Percentiles rank a stretch among this genome's conserved stretches.
These are phyloP conservation scores for Nothoprocta perdicaria DNA, from an alignment of 2,113 vertebrate species.

Conservation along the genomic window DNA sequence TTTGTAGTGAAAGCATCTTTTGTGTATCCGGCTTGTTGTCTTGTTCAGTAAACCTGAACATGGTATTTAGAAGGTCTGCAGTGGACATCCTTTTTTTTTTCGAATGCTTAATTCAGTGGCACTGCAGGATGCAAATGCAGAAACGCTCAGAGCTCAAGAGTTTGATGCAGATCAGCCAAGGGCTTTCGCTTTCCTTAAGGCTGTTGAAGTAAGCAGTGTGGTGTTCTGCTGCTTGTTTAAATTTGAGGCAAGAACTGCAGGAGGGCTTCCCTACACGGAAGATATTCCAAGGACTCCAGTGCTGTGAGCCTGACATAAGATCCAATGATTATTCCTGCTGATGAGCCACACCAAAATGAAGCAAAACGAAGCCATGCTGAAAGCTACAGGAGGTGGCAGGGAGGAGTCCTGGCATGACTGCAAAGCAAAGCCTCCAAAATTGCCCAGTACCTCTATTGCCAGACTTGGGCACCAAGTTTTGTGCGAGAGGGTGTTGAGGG, in stretches of 20 bases:
- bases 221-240: background rate
- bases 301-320: background rate
- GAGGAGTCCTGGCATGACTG: background rate
- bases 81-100: background rate
- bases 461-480: background rate
- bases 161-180: background rate
- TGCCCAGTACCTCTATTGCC: background rate
- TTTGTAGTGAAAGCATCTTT: constrained; percentile 19
- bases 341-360: background rate
- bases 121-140: background rate
- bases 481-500: background rate
- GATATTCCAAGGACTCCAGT: constrained; percentile 25
- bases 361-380: background rate
- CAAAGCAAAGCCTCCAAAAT: background rate
- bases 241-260: background rate
- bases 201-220: background rate
- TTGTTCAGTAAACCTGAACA: constrained; percentile 13
- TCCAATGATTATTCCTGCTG: background rate
- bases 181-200: background rate
- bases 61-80: background rate
- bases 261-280: background rate
- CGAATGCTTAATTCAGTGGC: background rate
- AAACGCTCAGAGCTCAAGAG: background rate
- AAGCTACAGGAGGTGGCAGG: background rate
- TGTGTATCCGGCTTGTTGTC: background rate